These are phyloP conservation scores for Chlamydotis undulata DNA, from an alignment of 2,113 vertebrate genomes.

Conservation along the genomic window DNA sequence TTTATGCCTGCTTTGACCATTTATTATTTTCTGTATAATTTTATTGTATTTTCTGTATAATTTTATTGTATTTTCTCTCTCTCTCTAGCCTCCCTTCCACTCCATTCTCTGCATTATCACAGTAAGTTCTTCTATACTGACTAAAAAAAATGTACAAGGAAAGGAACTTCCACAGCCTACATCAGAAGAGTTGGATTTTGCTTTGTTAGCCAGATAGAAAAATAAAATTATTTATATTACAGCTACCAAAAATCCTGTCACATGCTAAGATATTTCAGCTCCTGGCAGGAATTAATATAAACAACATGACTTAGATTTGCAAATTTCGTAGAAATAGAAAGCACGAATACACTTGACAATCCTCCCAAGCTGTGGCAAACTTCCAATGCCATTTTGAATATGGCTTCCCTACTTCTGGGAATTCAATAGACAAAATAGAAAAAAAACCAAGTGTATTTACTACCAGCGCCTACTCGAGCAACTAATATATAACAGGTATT, in stretches of 20 bases:
- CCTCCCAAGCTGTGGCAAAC: background rate
- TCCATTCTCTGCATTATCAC: background rate
- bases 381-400: background rate
- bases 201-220: background rate
- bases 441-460: background rate
- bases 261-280: background rate
- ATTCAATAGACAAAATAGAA: background rate
- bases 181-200: background rate
- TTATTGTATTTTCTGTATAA: background rate
- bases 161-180: background rate
- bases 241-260: background rate
- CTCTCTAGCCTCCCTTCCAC: fast-evolving
- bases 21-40: background rate
- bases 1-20: background rate
- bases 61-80: background rate
- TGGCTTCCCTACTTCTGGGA: background rate
- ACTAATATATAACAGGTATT: background rate
- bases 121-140: background rate
- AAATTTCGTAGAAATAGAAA: background rate
- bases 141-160: background rate
- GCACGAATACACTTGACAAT: background rate
- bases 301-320: background rate
- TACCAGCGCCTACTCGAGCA: background rate
- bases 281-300: background rate
- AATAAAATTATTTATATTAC: background rate